Conservation (phyloP, 2,113 vertebrate genomes). For the Zosterops hypoxanthus region DNA sequence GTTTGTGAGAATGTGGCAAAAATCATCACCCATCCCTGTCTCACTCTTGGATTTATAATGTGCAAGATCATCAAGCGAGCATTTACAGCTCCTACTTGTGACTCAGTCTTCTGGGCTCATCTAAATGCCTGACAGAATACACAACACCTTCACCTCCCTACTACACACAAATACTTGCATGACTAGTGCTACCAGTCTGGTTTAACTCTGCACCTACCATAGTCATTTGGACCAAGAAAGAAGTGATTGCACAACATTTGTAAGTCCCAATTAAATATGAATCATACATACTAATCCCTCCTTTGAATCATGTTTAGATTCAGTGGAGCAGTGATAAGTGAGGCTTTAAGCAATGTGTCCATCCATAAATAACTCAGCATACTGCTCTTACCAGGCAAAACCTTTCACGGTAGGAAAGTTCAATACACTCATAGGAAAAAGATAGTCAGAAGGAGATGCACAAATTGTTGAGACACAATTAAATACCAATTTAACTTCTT, state of each 20-base stretch:
- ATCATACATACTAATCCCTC: background rate
- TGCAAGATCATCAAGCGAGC: background rate
- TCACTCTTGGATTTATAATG: background rate
- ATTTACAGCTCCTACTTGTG: background rate
- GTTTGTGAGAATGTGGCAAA: background rate
- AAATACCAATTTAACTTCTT: background rate
- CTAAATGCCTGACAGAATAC: background rate
- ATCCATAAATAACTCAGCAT: background rate
- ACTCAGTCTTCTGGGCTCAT: background rate
- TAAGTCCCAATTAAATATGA: background rate
- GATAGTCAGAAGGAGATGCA: background rate
- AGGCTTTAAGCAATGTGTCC: background rate
- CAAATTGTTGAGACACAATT: background rate
- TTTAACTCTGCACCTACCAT: background rate
- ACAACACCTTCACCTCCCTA: background rate
- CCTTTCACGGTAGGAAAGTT: background rate
- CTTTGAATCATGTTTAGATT: background rate
- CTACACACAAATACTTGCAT: background rate
- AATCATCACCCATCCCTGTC: background rate
- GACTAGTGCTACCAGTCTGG: background rate
- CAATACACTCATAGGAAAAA: background rate
- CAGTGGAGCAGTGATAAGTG: background rate
- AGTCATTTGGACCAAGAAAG: background rate
- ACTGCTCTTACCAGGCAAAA: background rate
- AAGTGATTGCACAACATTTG: background rate